Evolutionary conservation across 1,140 invertebrate species (phyloP).

Genomic region (Wasmannia auropunctata): DNA sequence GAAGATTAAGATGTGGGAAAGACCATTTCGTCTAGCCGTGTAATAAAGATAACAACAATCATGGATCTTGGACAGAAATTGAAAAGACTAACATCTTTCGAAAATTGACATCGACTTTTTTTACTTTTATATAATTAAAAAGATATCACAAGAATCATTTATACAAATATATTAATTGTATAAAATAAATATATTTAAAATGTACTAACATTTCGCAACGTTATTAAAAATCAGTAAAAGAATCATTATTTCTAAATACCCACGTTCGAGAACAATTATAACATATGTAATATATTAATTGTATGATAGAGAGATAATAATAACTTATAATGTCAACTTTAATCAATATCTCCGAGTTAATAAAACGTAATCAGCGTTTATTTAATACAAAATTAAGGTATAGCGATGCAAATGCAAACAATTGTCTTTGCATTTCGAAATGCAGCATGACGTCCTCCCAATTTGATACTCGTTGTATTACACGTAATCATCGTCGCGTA

Average conservation of each 20-base stretch:
- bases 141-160: neutral
- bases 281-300: neutral
- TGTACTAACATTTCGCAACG: neutral
- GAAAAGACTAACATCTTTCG: neutral
- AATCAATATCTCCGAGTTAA: neutral
- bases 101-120: too few species aligned
- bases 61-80: neutral
- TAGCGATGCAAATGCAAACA: conserved; percentile 38
- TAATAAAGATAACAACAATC: neutral
- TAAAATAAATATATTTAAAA: neutral
- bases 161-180: neutral
- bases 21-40: neutral
- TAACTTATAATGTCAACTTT: neutral
- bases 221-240: neutral
- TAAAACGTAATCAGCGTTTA: conserved; percentile 24
- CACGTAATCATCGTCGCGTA: conserved; percentile 49
- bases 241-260: neutral
- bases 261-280: neutral
- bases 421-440: conserved; percentile 37
- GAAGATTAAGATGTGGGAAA: neutral
- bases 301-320: neutral
- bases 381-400: conserved; percentile 54
- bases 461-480: conserved; percentile 60
- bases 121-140: neutral
- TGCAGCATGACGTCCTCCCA: conserved; percentile 41